Conservation (phyloP, 2,888 invertebrate genomes). For the Drepana falcataria region DNA sequence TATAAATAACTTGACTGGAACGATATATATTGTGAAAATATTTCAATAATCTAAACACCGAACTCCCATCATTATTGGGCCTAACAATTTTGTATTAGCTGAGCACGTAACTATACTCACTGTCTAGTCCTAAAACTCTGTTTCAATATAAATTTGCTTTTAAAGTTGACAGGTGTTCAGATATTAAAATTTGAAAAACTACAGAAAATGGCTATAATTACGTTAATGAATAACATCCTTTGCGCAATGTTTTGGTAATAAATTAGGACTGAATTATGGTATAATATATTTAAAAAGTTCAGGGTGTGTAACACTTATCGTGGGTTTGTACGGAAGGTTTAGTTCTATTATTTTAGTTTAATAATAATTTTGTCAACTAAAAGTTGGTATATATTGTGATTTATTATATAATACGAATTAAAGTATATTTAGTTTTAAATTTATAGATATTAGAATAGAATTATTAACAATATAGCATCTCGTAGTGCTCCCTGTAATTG, state of each 20-base stretch:
- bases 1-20: too few relatives aligned
- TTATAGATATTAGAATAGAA: constrained; percentile 59
- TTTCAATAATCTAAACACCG: background rate
- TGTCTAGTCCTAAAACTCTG: too few relatives aligned
- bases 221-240: background rate
- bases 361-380: constrained; percentile 67
- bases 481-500: constrained; percentile 68
- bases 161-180: background rate
- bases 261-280: constrained; percentile 27
- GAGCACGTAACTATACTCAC: too few relatives aligned
- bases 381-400: constrained; percentile 74
- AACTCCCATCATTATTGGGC: background rate
- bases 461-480: constrained; percentile 59
- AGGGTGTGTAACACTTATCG: constrained; percentile 55
- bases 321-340: constrained; percentile 43
- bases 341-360: constrained; percentile 63
- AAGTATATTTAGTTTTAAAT: constrained; percentile 64
- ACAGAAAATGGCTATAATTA: background rate
- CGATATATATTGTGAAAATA: background rate
- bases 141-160: too few relatives aligned
- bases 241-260: constrained; percentile 8
- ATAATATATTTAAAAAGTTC: constrained; percentile 26
- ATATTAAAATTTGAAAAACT: background rate
- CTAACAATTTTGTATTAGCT: background rate
- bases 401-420: constrained; percentile 66